Percentiles rank a stretch among this genome's conserved stretches.
phyloP scores from a whole-genome alignment of 1,140 invertebrate species.

The Drosophila guanche region DNA sequence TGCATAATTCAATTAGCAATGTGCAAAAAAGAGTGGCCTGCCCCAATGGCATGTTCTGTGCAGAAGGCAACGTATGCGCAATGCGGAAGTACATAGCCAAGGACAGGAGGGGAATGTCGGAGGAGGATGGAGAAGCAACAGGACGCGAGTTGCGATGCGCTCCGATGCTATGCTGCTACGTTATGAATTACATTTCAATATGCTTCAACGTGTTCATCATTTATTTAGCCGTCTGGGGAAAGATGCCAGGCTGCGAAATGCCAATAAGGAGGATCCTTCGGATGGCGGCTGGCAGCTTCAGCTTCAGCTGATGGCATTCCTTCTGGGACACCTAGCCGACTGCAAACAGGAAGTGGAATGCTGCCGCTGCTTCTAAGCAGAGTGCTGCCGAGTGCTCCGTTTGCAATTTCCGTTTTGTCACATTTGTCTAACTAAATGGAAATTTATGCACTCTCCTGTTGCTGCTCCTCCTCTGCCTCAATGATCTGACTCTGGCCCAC shows the following conservation, averaged over 20 bases:
- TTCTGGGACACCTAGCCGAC: slow-evolving; percentile 32
- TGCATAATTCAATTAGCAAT: slow-evolving; percentile 58
- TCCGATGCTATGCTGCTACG: slow-evolving; percentile 37
- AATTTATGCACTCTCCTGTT: slow-evolving; percentile 64
- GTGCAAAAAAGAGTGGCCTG: slow-evolving; percentile 15
- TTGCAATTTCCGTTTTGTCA: slow-evolving; percentile 80
- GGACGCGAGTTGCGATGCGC: slow-evolving; percentile 2
- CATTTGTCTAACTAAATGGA: slow-evolving; percentile 80
- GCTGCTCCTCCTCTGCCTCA: slow-evolving; percentile 10
- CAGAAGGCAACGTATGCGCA: slow-evolving; percentile 47
- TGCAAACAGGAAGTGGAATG: slow-evolving; percentile 58
- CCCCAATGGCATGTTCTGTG: slow-evolving; percentile 29
- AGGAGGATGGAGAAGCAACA: slow-evolving; percentile 3
- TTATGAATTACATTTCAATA: slow-evolving; percentile 81
- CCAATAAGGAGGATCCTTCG: slow-evolving; percentile 54
- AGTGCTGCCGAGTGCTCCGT: slow-evolving; percentile 47
- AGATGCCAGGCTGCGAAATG: slow-evolving; percentile 38
- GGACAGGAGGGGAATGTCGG: background rate
- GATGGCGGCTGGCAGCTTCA: slow-evolving; percentile 13
- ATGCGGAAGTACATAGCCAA: background rate
- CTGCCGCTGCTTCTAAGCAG: slow-evolving; percentile 25
- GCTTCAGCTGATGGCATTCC: slow-evolving; percentile 19
- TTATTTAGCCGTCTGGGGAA: slow-evolving; percentile 61
- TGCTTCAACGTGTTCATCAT: slow-evolving; percentile 78
- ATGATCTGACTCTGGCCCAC: slow-evolving; percentile 6